Base-by-base conservation (phyloP, 2,113 vertebrate genomes). In the Corapipo altera region DNA sequence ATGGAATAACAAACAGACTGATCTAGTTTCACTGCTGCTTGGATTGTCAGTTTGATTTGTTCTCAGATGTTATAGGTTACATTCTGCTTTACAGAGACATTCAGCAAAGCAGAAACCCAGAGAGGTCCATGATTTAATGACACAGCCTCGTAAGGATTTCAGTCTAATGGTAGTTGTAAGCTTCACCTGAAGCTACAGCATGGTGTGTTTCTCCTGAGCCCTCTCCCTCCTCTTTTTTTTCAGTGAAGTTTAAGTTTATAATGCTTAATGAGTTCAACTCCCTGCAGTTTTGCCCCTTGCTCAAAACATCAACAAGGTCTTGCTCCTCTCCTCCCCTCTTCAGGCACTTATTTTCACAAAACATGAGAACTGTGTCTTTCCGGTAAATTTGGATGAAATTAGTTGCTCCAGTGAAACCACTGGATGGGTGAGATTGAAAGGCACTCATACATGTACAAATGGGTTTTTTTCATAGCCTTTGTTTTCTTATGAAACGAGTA, bases 1-100 rank as follows among this genome's bases (percentile, higher is more conserved):
- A 11, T 30, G 39, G 78, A 92, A 91, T 80, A 96, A 92, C 83
- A 94, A 92, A 91, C 93, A 93, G 80, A 48, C 72, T 55, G 78
- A 85, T 94, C 78, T 44, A 84, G 69, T 96, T 97, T 96, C 93
- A 91, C 71, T 80, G 78, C 67, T 85, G 85, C 75, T 89, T 80
- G 75, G 39, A 59, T 18, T 96, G 92, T 93, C 78, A 95, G 71
- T 83, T 93, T 94, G 75, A 96, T 95, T 96, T 91, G 82, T 88
- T 88, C 75, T 93, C 72, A 80, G 76, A 85, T 90, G 85, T 93
- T 96, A 88, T 24, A 94, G 90, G 85, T 91, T 94, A 77, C 72
- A 20, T 27, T 55, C 72, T 93, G 52, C 55, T 85, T 91, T 64
- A 58, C 23, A 80, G 55, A 95, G 88, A 66, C 32, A 43, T 88